Evolutionary conservation across 2,797 vertebrate species (phyloP), one percentile per base, ranked within the genome.

Genomic region (Pangasius larnaudii): DNA sequence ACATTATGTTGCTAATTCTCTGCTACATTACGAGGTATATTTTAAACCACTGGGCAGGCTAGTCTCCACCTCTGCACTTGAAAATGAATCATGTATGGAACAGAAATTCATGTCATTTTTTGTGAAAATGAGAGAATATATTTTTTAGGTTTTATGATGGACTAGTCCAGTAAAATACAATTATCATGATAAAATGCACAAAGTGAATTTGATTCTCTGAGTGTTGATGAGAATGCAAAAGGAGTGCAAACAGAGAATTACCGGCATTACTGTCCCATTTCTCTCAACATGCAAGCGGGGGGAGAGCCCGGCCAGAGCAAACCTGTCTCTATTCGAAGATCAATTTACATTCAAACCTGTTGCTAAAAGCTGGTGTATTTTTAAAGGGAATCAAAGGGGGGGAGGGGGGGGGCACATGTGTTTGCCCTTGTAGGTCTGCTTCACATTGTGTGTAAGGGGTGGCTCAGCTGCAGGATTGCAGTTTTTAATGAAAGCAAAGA

Each of bases 341-440:
- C 95, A 95, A 96, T 96, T 96, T 96, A 95, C 94, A 96, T 97
- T 97, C 94, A 96, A 96, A 96, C 94, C 94, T 95, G 96, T 97
- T 95, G 93, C 94, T 94, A 93, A 95, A 94, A 95, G 95, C 95
- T 92, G 94, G 92, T 95, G 94, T 95, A 95, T 95, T 94, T 95
- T 94, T 94, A 39, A 49, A 79, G 83, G 56, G 88, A 81, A 61
- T 86, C 49, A 79, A 93, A 94, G 95, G 94, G 94, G 94, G 94
- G 94, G 95, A 93, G 94, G 95, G 94, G 94, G 94, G 93, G 95
- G 95, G 96, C 95, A 94, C 96, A 95, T 95, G 95, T 96, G 95
- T 95, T 95, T 96, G 95, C 95, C 95, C 95, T 95, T 95, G 95
- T 94, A 95, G 94, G 91, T 91, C 91, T 90, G 91, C 92, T 89